phyloP scores from a whole-genome alignment of 2,113 vertebrate species.

The Nesogale talazaci region DNA sequence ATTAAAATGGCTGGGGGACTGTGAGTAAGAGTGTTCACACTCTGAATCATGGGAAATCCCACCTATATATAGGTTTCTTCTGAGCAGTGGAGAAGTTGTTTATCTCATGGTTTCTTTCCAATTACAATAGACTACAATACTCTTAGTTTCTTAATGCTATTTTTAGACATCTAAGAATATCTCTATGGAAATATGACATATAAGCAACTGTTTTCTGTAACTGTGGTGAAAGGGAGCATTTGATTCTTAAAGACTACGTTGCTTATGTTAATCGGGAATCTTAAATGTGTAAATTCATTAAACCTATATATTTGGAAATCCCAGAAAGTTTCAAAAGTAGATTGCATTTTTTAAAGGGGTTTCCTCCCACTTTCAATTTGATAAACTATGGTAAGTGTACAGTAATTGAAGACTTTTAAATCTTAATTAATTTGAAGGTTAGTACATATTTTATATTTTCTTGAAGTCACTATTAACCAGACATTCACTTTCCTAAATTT shows the following conservation, averaged over 20 bases:
- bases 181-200: conserved; percentile 16
- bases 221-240: conserved; percentile 12
- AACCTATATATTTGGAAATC: conserved; percentile 63
- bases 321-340: conserved; percentile 79
- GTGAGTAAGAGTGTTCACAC: conserved; percentile 22
- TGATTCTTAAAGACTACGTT: not conserved
- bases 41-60: conserved; percentile 79
- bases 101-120: conserved; percentile 41
- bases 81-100: conserved; percentile 29
- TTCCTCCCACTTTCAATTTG: conserved; percentile 64
- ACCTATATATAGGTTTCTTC: conserved; percentile 65
- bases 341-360: conserved; percentile 62
- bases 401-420: conserved; percentile 49
- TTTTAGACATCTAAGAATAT: conserved; percentile 33
- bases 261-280: conserved; percentile 48
- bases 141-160: conserved; percentile 5
- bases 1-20: not conserved
- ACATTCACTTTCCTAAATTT: conserved; percentile 24
- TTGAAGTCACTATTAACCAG: conserved; percentile 7
- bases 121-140: not conserved
- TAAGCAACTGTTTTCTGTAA: conserved; percentile 40
- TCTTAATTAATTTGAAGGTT: conserved; percentile 30
- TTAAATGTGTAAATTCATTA: conserved; percentile 65
- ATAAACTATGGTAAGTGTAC: conserved; percentile 41
- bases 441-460: not conserved